These are phyloP conservation scores for Squalus acanthias DNA, from an alignment of 2,797 vertebrate genomes.

Conservation along the genomic window DNA sequence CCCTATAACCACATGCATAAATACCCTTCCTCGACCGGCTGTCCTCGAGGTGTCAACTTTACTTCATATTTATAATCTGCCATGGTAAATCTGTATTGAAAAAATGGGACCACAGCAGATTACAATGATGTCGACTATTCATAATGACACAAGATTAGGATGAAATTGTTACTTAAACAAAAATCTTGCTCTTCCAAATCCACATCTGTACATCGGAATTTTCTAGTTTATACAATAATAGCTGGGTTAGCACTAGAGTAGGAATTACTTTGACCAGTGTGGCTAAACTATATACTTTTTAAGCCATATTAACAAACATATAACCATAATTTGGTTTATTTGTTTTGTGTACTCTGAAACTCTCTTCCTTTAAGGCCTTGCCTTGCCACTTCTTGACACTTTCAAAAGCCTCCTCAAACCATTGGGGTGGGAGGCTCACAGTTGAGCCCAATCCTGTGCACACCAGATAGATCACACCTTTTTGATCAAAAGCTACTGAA, in stretches of 20 bases:
- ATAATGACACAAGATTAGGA: background rate
- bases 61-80: background rate
- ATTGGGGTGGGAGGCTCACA: background rate
- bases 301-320: background rate
- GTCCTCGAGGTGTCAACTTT: background rate
- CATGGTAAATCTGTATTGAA: background rate
- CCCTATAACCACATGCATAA: background rate
- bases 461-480: too few species aligned
- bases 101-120: background rate
- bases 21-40: background rate
- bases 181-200: background rate
- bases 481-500: background rate
- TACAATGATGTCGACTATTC: background rate
- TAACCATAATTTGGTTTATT: background rate
- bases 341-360: background rate
- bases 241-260: background rate
- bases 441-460: too few species aligned
- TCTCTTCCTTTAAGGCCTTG: background rate
- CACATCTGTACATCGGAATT: background rate
- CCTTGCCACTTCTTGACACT: background rate
- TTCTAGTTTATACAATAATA: background rate
- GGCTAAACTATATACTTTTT: background rate
- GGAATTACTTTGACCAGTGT: slow-evolving; percentile 15
- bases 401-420: background rate
- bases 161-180: background rate